A percentile compares a stretch with the other conserved stretches of the same genome.
These are phyloP conservation scores for Metopia argyrocephala DNA, from an alignment of 2,888 invertebrate species.

Conservation along the genomic window DNA sequence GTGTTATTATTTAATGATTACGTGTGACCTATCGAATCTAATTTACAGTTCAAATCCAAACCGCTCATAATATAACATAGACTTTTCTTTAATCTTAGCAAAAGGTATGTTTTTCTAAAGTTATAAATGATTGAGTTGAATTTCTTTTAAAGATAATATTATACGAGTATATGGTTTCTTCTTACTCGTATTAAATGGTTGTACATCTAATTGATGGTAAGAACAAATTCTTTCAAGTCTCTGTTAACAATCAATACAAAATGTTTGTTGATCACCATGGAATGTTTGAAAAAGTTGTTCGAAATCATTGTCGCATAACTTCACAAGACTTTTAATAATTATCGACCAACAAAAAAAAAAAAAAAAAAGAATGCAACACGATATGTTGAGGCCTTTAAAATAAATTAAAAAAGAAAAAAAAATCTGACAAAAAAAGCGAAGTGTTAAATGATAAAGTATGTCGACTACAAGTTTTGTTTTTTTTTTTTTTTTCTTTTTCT, in stretches of 20 bases:
- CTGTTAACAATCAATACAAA: conserved; percentile 47
- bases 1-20: no score
- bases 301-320: conserved; percentile 64
- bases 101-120: no score
- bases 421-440: conserved; percentile 13
- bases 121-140: no score
- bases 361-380: conserved; percentile 62
- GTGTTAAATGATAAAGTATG: conserved; percentile 60
- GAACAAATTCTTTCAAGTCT: conserved; percentile 15
- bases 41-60: no score
- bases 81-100: no score
- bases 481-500: not conserved
- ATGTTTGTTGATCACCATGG: conserved; percentile 58
- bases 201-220: not conserved
- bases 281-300: conserved; percentile 61
- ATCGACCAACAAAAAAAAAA: conserved; percentile 62
- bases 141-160: no score
- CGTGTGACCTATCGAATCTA: no score
- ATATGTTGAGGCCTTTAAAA: conserved; percentile 49
- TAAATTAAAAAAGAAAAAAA: conserved; percentile 33
- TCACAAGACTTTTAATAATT: conserved; percentile 64
- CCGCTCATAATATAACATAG: no score
- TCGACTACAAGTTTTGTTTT: conserved; percentile 49
- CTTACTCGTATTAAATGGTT: no score
- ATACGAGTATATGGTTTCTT: no score